Conservation (phyloP, 2,113 vertebrate species). For the Corapipo altera region DNA sequence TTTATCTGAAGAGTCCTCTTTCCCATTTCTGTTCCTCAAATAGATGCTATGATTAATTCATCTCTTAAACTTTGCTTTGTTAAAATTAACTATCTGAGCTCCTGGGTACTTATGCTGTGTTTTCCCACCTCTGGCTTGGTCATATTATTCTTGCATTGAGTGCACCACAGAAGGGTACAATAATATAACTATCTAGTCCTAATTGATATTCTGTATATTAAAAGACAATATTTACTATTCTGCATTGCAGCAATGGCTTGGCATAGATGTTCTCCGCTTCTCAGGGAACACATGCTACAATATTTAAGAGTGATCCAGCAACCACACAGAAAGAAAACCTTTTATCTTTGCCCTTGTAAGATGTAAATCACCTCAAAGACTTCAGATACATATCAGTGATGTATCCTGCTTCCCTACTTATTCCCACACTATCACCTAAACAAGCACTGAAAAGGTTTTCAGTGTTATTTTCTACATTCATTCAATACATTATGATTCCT, state of each 20-base stretch:
- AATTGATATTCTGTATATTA: background rate
- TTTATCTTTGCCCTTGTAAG: background rate
- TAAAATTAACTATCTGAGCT: background rate
- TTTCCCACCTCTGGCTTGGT: background rate
- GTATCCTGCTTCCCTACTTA: background rate
- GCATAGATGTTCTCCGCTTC: background rate
- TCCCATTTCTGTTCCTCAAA: constrained; percentile 46
- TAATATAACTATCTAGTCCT: background rate
- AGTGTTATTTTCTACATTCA: background rate
- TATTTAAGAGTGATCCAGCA: background rate
- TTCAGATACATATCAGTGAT: background rate
- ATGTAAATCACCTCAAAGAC: background rate
- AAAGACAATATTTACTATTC: background rate
- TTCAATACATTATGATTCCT: background rate
- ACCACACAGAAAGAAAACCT: background rate
- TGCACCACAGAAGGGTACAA: background rate
- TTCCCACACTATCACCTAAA: background rate
- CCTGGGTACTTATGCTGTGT: background rate
- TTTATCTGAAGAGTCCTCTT: constrained; percentile 39
- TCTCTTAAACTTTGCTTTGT: background rate
- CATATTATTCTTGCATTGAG: background rate
- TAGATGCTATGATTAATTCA: constrained; percentile 39
- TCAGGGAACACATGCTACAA: background rate
- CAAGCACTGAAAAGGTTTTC: background rate
- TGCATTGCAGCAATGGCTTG: background rate